Evolutionary conservation across 2,888 invertebrate species (phyloP).

Genomic region (Dasysyrphus tricinctus): DNA sequence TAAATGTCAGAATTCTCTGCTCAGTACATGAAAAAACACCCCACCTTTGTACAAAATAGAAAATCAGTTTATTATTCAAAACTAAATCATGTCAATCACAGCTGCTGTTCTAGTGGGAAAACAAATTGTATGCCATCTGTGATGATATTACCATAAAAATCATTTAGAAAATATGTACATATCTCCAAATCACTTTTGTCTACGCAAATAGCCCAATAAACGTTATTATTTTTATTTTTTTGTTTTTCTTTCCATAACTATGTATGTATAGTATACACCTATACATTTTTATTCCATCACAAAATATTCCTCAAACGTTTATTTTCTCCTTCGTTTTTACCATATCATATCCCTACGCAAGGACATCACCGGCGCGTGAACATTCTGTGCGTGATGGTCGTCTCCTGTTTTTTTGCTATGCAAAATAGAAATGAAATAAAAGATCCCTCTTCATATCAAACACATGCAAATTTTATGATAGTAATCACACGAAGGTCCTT

Average conservation of each 20-base stretch:
- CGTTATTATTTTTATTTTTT: conserved; percentile 57
- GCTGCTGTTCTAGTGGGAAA: conserved; percentile 10
- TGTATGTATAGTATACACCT: too few relatives aligned
- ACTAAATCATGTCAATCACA: conserved; percentile 29
- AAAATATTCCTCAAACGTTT: conserved; percentile 11
- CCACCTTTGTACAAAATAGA: too few relatives aligned
- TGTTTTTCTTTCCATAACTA: conserved; percentile 5
- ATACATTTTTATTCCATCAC: not conserved
- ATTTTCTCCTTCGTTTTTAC: not conserved
- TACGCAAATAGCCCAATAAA: conserved; percentile 62
- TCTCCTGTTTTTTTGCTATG: conserved; percentile 5
- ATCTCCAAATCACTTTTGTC: conserved; percentile 50
- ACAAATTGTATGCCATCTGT: not conserved
- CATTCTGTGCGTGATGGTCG: conserved; percentile 28
- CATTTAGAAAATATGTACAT: conserved; percentile 19
- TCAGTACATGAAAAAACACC: too few relatives aligned
- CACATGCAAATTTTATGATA: conserved; percentile 41
- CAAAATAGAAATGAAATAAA: conserved; percentile 20
- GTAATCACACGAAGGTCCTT: conserved; percentile 25
- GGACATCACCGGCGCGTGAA: conserved; percentile 9
- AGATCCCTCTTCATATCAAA: conserved; percentile 25
- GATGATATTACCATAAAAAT: conserved; percentile 29
- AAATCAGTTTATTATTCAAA: conserved; percentile 25
- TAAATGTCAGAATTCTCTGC: too few relatives aligned
- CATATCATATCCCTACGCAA: conserved; percentile 16